Percentiles rank a stretch among this genome's conserved stretches.
phyloP scores from a whole-genome alignment of 2,113 vertebrate species.

The Pampusana beccarii region DNA sequence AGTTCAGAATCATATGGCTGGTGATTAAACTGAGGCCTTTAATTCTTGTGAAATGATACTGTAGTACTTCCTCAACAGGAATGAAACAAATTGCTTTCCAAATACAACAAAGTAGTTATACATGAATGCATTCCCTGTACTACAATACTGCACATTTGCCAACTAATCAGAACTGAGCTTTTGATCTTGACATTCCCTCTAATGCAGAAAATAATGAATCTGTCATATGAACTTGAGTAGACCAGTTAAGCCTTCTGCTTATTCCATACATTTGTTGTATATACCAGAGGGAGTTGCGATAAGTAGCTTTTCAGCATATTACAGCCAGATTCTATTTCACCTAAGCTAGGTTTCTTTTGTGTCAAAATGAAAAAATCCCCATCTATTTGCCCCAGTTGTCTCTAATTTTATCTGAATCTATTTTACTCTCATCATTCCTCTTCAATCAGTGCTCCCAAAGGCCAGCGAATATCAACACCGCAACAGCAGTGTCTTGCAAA shows the following conservation, averaged over 20 bases:
- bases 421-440: slow-evolving; percentile 31
- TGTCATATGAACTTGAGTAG: slow-evolving; percentile 8
- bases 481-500: slow-evolving; percentile 18
- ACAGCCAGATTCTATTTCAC: slow-evolving; percentile 63
- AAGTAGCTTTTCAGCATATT: slow-evolving; percentile 55
- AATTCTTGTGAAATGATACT: slow-evolving; percentile 1
- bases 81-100: slow-evolving; percentile 34
- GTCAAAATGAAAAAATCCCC: slow-evolving; percentile 56
- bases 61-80: neutral
- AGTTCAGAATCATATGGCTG: neutral
- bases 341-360: slow-evolving; percentile 46
- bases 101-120: neutral
- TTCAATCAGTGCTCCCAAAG: slow-evolving; percentile 45
- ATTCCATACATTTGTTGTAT: slow-evolving; percentile 23
- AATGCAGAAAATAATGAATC: slow-evolving; percentile 43
- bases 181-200: slow-evolving; percentile 24
- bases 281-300: slow-evolving; percentile 39
- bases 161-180: slow-evolving; percentile 37
- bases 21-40: neutral
- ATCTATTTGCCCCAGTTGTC: slow-evolving; percentile 28
- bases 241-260: neutral
- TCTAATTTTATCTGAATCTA: slow-evolving; percentile 52
- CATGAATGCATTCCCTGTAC: neutral
- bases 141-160: neutral
- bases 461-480: slow-evolving; percentile 1